Conservation (phyloP, 2,888 invertebrate species). For the Ennomos erosarius region DNA sequence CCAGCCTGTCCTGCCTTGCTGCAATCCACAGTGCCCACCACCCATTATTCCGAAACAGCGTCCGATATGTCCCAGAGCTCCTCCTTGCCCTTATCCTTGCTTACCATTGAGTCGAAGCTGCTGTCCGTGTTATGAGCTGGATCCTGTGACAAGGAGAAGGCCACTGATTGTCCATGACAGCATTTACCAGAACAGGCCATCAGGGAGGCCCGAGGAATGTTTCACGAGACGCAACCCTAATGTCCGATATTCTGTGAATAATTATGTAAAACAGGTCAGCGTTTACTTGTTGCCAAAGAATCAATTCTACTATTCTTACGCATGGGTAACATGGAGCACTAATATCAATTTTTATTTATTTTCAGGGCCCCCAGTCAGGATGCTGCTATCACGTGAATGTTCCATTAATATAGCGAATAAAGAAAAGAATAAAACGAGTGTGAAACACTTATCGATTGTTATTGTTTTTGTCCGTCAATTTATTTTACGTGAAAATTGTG, state of each 20-base stretch:
- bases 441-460: slow-evolving; percentile 4
- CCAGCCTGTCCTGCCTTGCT: slow-evolving; percentile 74
- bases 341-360: slow-evolving; percentile 16
- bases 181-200: slow-evolving; percentile 67
- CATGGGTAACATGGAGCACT: slow-evolving; percentile 1
- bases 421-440: not conserved
- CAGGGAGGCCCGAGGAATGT: slow-evolving; percentile 62
- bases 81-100: slow-evolving; percentile 74
- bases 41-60: slow-evolving; percentile 79
- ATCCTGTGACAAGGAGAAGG: slow-evolving; percentile 84
- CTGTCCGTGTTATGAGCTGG: slow-evolving; percentile 73
- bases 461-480: slow-evolving; percentile 4
- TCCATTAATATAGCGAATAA: slow-evolving; percentile 52
- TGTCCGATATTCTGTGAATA: slow-evolving; percentile 65
- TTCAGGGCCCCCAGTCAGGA: slow-evolving; percentile 63
- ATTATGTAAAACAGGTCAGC: slow-evolving; percentile 66
- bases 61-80: slow-evolving; percentile 76
- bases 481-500: not conserved
- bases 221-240: slow-evolving; percentile 58
- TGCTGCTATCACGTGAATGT: slow-evolving; percentile 60
- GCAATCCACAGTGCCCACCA: slow-evolving; percentile 82
- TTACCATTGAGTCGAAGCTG: slow-evolving; percentile 76
- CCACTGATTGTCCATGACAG: slow-evolving; percentile 85
- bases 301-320: slow-evolving; percentile 3
- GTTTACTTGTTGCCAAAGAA: slow-evolving; percentile 6